Percentiles rank a stretch among this genome's conserved stretches.
These are phyloP conservation scores for Drosophila truncata DNA, from an alignment of 1,140 invertebrate species.

Conservation along the genomic window DNA sequence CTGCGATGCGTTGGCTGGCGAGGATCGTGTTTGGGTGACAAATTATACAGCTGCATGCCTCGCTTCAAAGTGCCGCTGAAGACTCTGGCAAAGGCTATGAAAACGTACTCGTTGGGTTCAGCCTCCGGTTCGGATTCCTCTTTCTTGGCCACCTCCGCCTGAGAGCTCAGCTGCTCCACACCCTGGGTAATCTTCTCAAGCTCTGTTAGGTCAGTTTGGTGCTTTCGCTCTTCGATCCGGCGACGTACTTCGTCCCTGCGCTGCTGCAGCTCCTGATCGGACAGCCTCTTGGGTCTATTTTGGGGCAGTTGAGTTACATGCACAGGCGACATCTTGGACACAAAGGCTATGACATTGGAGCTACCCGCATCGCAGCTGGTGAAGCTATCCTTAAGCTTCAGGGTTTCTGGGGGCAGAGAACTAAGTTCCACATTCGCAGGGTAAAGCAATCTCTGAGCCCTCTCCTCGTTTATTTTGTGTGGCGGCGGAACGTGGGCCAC, in stretches of 20 bases:
- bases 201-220: constrained; percentile 86
- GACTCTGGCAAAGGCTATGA: constrained; percentile 97
- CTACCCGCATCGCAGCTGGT: constrained; percentile 89
- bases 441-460: constrained; percentile 91
- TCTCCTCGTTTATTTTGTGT: constrained; percentile 90
- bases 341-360: constrained; percentile 93
- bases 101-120: constrained; percentile 87
- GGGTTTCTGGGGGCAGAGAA: constrained; percentile 89
- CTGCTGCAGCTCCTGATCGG: constrained; percentile 90
- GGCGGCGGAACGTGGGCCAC: constrained; percentile 93
- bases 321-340: constrained; percentile 92
- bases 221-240: constrained; percentile 87
- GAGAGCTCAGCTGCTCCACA: constrained; percentile 78
- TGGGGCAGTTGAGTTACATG: constrained; percentile 90
- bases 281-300: constrained; percentile 90
- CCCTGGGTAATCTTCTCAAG: constrained; percentile 86
- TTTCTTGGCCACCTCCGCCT: constrained; percentile 62
- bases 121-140: constrained; percentile 59
- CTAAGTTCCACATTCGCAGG: constrained; percentile 89
- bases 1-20: constrained; percentile 80
- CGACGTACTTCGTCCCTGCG: constrained; percentile 90
- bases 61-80: constrained; percentile 94
- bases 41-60: constrained; percentile 93
- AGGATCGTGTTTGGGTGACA: constrained; percentile 97
- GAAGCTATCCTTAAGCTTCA: constrained; percentile 91